phyloP scores from a whole-genome alignment of 2,797 vertebrate genomes.

The Paratrypauchen microcephalus region DNA sequence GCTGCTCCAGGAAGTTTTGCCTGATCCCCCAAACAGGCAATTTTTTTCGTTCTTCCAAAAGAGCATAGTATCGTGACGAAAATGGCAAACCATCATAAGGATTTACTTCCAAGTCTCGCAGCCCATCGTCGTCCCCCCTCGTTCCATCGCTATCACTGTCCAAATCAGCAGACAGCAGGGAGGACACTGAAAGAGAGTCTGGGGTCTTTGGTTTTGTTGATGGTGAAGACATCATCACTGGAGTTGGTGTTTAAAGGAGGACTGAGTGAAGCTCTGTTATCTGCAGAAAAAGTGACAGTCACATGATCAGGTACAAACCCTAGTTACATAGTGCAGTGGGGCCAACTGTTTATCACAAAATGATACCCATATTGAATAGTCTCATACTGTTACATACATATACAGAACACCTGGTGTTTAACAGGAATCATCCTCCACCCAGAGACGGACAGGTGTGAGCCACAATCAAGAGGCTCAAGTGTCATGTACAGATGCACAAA shows the following conservation, averaged over 20 bases:
- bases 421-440: conserved; percentile 31
- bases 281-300: conserved; percentile 40
- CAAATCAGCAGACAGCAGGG: conserved; percentile 73
- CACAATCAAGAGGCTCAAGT: conserved; percentile 9
- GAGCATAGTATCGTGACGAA: conserved; percentile 89
- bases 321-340: not conserved
- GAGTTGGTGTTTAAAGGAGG: not conserved
- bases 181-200: conserved; percentile 77
- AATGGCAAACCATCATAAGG: conserved; percentile 93
- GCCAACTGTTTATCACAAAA: not conserved
- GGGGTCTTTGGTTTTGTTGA: conserved; percentile 37
- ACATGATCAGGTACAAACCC: not conserved
- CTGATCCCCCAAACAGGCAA: conserved; percentile 85
- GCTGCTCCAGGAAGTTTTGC: conserved; percentile 83
- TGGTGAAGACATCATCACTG: conserved; percentile 60
- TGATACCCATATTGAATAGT: not conserved
- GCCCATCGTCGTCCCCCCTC: conserved; percentile 47
- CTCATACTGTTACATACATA: conserved; percentile 5
- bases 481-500: not conserved
- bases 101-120: conserved; percentile 88
- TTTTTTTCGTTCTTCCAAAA: conserved; percentile 80
- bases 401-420: conserved; percentile 22
- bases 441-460: conserved; percentile 7
- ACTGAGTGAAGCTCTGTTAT: conserved; percentile 44
- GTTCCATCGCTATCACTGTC: conserved; percentile 56